A percentile compares a stretch with the other conserved stretches of the same genome.
These are phyloP conservation scores for Tragelaphus buxtoni DNA, from an alignment of 2,113 vertebrate genomes.

Conservation along the genomic window DNA sequence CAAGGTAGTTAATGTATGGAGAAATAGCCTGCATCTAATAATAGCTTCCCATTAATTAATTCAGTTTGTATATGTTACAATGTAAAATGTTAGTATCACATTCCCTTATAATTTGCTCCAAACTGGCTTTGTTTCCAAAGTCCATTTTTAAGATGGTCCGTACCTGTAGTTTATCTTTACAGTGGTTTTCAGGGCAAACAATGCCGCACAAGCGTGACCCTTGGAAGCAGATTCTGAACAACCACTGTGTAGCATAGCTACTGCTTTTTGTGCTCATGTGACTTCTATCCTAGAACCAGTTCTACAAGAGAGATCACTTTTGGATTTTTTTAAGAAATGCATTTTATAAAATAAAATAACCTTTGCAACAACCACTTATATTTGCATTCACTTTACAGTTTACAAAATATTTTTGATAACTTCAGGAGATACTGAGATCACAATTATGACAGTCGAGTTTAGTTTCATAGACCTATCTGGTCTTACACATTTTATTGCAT, in stretches of 20 bases:
- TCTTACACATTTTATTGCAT: background rate
- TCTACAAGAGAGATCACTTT: background rate
- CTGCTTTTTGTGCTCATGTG: background rate
- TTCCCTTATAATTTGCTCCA: slow-evolving; percentile 12
- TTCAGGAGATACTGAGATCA: background rate
- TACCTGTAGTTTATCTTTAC: slow-evolving; percentile 8
- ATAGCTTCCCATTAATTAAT: slow-evolving; percentile 67
- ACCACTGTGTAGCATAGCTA: background rate
- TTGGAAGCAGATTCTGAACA: background rate
- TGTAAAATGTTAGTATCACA: slow-evolving; percentile 37
- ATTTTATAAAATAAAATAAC: slow-evolving; percentile 3
- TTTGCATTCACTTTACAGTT: background rate
- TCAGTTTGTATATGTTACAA: slow-evolving; percentile 42
- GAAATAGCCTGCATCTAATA: slow-evolving; percentile 51
- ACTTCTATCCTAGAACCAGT: background rate
- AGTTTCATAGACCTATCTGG: background rate
- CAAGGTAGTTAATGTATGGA: slow-evolving; percentile 43
- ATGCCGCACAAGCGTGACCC: background rate
- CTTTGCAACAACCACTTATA: background rate
- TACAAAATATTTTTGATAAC: background rate
- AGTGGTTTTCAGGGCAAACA: background rate
- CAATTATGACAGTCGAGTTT: background rate
- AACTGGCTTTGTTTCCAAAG: slow-evolving; percentile 34
- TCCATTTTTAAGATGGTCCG: background rate
- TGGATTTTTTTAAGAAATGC: background rate